Evolutionary conservation across 2,113 vertebrate genomes (phyloP).

Genomic region (Benitochromis conjunctus): DNA sequence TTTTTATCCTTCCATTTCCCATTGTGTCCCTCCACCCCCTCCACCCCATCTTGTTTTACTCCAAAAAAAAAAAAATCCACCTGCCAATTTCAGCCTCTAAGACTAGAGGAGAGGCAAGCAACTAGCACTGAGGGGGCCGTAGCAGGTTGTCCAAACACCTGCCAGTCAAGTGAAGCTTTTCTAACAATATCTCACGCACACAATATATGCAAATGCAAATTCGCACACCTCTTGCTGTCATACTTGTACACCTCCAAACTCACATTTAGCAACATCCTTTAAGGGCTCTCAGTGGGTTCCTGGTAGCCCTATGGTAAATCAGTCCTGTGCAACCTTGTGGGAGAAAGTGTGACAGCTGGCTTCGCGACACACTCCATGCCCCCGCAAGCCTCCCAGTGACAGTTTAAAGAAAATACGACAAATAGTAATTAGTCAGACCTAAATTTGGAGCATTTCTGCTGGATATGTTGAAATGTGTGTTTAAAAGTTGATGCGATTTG

Average conservation of each 20-base stretch:
- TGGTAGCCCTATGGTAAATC: constrained; percentile 34
- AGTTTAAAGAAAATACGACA: neutral
- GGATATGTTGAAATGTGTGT: neutral
- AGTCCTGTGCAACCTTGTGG: constrained; percentile 6
- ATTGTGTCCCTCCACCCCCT: neutral
- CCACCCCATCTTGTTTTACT: neutral
- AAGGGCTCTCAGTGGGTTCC: constrained; percentile 41
- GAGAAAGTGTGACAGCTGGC: neutral
- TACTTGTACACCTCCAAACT: neutral
- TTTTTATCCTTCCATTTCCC: neutral
- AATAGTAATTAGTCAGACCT: neutral
- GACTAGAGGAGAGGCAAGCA: neutral
- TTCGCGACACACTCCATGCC: neutral
- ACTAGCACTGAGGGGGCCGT: constrained; percentile 11
- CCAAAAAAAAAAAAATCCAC: neutral
- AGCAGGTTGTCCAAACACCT: constrained; percentile 32
- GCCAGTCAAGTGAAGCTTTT: constrained; percentile 34
- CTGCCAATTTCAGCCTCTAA: neutral
- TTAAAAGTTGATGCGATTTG: neutral
- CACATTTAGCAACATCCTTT: neutral
- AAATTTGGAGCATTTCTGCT: neutral
- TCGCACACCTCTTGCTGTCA: neutral
- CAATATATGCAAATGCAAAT: neutral
- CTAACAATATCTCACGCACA: constrained; percentile 26
- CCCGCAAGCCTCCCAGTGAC: neutral